Percentiles rank a stretch among this genome's conserved stretches.
Evolutionary conservation across 2,888 invertebrate genomes (phyloP).

Genomic region (Lypha dubia): DNA sequence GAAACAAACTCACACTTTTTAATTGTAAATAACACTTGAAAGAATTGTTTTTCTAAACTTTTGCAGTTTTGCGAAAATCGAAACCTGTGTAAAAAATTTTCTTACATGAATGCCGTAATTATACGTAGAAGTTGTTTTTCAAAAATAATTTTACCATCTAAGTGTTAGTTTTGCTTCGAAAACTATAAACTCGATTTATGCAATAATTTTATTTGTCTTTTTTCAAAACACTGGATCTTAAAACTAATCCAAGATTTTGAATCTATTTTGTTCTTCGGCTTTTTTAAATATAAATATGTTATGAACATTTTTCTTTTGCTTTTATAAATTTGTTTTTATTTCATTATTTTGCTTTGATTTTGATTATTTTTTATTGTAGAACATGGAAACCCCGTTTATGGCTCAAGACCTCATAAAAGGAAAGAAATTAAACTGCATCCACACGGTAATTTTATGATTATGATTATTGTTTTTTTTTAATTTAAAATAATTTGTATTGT

Average conservation of each 20-base stretch:
- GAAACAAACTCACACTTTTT: conserved; percentile 44
- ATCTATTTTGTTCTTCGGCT: conserved; percentile 38
- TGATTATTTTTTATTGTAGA: conserved; percentile 78
- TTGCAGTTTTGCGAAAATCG: conserved; percentile 4
- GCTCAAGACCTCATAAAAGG: conserved; percentile 82
- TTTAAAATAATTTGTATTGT: conserved; percentile 35
- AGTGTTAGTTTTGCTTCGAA: conserved; percentile 56
- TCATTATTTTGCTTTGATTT: conserved; percentile 55
- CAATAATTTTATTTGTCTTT: conserved; percentile 2
- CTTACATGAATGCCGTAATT: conserved; percentile 48
- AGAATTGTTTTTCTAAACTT: conserved; percentile 8
- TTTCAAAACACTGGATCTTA: conserved; percentile 54
- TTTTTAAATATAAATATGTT: conserved; percentile 44
- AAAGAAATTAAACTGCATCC: conserved; percentile 83
- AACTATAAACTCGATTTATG: conserved; percentile 2
- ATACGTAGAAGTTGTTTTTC: conserved; percentile 16
- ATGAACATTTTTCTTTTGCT: conserved; percentile 52
- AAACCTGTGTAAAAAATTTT: conserved; percentile 60
- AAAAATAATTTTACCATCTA: conserved; percentile 43
- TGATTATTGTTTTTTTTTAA: conserved; percentile 48
- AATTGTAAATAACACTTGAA: conserved; percentile 69
- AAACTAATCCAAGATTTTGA: conserved; percentile 60
- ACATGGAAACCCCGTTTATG: conserved; percentile 82
- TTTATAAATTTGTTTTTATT: conserved; percentile 60
- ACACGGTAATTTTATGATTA: conserved; percentile 79